Evolutionary conservation across 2,888 invertebrate species (phyloP).

Genomic region (Chrysolina oricalcia): DNA sequence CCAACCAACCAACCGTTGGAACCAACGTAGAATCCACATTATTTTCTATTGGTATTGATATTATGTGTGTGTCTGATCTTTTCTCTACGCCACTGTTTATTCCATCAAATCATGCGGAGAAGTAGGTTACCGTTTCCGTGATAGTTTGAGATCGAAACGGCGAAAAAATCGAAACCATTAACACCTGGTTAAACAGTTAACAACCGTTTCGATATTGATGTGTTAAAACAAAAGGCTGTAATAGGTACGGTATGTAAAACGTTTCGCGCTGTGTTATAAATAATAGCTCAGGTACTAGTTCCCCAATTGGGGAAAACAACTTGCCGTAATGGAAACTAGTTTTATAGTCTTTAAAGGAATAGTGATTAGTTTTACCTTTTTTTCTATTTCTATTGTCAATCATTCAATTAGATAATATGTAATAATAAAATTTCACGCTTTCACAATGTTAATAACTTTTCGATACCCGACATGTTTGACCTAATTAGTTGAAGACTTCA

Average conservation of each 20-base stretch:
- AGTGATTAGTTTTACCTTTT: background rate
- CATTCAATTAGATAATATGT: background rate
- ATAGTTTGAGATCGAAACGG: constrained; percentile 36
- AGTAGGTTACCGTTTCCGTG: constrained; percentile 44
- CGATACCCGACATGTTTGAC: too few relatives aligned
- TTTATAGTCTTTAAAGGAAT: background rate
- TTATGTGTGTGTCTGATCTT: too few relatives aligned
- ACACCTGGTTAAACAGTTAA: constrained; percentile 42
- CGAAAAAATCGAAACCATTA: constrained; percentile 38
- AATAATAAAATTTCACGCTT: too few relatives aligned
- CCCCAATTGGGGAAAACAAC: constrained; percentile 9
- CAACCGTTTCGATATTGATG: constrained; percentile 33
- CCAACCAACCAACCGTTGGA: too few relatives aligned
- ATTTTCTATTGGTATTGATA: too few relatives aligned
- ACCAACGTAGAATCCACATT: too few relatives aligned
- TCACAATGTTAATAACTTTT: too few relatives aligned
- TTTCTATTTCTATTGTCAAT: background rate
- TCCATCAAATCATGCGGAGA: constrained; percentile 27
- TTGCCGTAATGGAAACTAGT: constrained; percentile 4
- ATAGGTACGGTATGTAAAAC: constrained; percentile 32
- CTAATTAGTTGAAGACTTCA: too few relatives aligned
- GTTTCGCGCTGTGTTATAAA: constrained; percentile 26
- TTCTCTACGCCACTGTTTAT: constrained; percentile 4
- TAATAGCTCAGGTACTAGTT: background rate
- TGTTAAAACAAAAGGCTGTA: constrained; percentile 35